Evolutionary conservation across 2,888 invertebrate species (phyloP).

Genomic region (Eupelmus urozonus): DNA sequence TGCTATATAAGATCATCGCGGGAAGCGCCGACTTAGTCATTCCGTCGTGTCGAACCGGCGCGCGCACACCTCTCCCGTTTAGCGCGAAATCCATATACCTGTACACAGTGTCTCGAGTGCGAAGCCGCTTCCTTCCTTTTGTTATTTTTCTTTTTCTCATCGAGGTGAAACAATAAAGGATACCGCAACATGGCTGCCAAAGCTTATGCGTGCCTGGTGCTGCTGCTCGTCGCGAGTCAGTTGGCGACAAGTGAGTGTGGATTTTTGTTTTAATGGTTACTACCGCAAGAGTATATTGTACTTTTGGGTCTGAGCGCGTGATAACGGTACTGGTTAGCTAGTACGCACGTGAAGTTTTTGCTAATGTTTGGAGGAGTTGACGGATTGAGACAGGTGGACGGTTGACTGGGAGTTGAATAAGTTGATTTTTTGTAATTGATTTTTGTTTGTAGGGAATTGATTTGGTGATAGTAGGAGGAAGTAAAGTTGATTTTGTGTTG

Average conservation of each 20-base stretch:
- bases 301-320: not conserved
- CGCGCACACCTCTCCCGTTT: slow-evolving; percentile 53
- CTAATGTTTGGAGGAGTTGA: not conserved
- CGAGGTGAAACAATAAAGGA: not conserved
- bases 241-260: slow-evolving; percentile 49
- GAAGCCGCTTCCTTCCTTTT: slow-evolving; percentile 8
- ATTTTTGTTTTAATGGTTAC: not conserved
- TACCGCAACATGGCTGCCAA: slow-evolving; percentile 53
- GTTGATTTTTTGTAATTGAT: too few species aligned
- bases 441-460: too few species aligned
- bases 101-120: not conserved
- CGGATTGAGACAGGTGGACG: too few species aligned
- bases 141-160: slow-evolving; percentile 18
- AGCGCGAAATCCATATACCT: not conserved
- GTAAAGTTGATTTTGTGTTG: too few species aligned
- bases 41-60: slow-evolving; percentile 67
- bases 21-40: slow-evolving; percentile 70
- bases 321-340: not conserved
- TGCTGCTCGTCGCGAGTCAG: slow-evolving; percentile 42
- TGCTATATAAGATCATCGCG: slow-evolving; percentile 73
- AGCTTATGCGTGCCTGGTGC: slow-evolving; percentile 27
- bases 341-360: not conserved
- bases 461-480: too few species aligned
- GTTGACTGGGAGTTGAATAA: too few species aligned
- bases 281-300: too few species aligned